Evolutionary conservation across 2,113 vertebrate species (phyloP).

Genomic region (Amphilophus citrinellus): DNA sequence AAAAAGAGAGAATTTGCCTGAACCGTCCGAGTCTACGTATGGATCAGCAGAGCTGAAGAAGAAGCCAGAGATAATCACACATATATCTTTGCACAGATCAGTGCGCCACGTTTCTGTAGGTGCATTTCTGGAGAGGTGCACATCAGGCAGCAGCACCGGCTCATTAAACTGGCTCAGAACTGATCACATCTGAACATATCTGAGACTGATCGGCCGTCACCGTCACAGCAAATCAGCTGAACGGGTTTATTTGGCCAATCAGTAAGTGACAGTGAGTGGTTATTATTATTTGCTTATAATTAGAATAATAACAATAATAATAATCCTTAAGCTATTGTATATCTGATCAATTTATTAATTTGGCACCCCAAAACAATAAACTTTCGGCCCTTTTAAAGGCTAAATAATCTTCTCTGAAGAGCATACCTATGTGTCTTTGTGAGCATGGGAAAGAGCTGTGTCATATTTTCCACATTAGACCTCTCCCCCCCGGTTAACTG

Average conservation of each 20-base stretch:
- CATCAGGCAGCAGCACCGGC: not conserved
- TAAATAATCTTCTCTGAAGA: not conserved
- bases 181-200: not conserved
- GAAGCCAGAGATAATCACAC: not conserved
- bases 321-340: not conserved
- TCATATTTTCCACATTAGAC: conserved; percentile 69
- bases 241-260: not conserved
- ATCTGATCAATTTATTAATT: not conserved
- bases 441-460: conserved; percentile 31
- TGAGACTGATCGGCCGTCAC: not conserved
- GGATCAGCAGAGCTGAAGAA: not conserved
- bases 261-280: no score
- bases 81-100: not conserved
- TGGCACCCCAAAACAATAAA: not conserved
- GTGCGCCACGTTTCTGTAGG: not conserved
- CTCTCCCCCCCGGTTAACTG: conserved; percentile 49
- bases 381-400: not conserved
- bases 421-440: conserved; percentile 5
- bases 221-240: not conserved
- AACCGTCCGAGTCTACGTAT: not conserved
- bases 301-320: not conserved
- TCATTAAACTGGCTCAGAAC: not conserved
- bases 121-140: not conserved
- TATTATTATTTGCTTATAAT: not conserved
- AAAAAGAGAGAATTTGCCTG: not conserved